phyloP scores from a whole-genome alignment of 2,888 invertebrate species.

The Pristionchus japonicus region DNA sequence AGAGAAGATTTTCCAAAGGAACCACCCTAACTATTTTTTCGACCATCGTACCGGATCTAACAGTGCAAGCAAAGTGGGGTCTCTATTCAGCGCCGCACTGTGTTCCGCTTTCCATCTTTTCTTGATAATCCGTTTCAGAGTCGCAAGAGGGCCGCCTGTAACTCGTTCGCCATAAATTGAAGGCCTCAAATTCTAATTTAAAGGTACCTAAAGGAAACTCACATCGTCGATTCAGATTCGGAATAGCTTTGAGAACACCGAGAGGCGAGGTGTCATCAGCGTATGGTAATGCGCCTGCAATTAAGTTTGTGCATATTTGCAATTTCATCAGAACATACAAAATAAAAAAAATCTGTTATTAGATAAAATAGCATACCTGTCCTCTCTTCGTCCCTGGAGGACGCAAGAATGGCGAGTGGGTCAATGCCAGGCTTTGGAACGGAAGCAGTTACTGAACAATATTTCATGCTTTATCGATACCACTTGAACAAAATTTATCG shows the following conservation, averaged over 20 bases:
- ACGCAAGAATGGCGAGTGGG: neutral
- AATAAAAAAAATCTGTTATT: no score
- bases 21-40: no score
- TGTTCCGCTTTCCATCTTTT: neutral
- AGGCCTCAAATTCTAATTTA: neutral
- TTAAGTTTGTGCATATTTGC: no score
- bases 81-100: neutral
- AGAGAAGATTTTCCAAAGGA: no score
- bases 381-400: neutral
- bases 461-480: no score
- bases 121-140: neutral
- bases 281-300: neutral
- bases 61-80: no score
- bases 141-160: neutral
- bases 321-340: no score
- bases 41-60: no score
- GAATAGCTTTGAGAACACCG: neutral
- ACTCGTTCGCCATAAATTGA: neutral
- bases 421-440: neutral
- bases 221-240: neutral
- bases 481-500: no score
- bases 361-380: no score
- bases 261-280: neutral
- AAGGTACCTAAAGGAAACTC: neutral
- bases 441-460: neutral